Evolutionary conservation across 2,797 vertebrate species (phyloP).

Genomic region (Anolis apletophallus): DNA sequence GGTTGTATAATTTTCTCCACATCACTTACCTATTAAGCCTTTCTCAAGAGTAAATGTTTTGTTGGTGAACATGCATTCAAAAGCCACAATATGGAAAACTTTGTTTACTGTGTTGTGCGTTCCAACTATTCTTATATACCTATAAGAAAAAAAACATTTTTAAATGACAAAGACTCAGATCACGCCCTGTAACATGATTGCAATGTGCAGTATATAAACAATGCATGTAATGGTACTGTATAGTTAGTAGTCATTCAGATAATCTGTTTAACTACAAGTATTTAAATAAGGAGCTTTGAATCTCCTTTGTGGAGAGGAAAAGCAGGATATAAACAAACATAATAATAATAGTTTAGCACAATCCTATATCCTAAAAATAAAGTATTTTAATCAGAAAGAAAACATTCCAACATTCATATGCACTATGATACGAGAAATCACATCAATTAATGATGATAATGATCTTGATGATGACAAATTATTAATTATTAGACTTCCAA

Average conservation of each 20-base stretch:
- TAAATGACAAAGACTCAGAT: background rate
- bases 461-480: too few relatives aligned
- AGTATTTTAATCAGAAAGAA: background rate
- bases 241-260: background rate
- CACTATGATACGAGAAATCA: background rate
- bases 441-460: too few relatives aligned
- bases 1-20: background rate
- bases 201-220: slow-evolving; percentile 17
- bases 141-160: slow-evolving; percentile 57
- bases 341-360: too few relatives aligned
- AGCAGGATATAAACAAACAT: too few relatives aligned
- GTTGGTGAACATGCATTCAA: slow-evolving; percentile 97
- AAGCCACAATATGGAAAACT: slow-evolving; percentile 98
- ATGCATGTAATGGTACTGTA: background rate
- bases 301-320: too few relatives aligned
- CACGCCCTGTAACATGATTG: background rate
- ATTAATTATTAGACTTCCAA: background rate
- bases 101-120: slow-evolving; percentile 99
- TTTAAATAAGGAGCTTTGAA: too few relatives aligned
- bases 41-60: slow-evolving; percentile 90
- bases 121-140: slow-evolving; percentile 96
- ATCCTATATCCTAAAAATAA: background rate
- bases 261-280: background rate
- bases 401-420: background rate
- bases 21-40: slow-evolving; percentile 90